A percentile compares a stretch with the other conserved stretches of the same genome.
These are phyloP conservation scores for Sclerurus mexicanus DNA, from an alignment of 2,113 vertebrate species.

Conservation along the genomic window DNA sequence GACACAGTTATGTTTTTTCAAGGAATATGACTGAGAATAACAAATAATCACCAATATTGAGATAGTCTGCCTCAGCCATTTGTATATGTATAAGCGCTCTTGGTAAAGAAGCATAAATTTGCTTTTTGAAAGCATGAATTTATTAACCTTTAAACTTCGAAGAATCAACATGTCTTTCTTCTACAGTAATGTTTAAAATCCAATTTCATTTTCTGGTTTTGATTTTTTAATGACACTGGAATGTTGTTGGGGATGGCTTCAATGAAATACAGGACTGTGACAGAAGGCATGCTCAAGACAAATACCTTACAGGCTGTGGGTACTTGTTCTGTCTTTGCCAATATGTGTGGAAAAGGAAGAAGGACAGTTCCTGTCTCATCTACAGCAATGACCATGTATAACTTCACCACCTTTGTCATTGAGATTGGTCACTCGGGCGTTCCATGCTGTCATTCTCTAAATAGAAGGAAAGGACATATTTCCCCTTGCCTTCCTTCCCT, in stretches of 20 bases:
- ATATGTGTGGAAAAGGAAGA: not conserved
- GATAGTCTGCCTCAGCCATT: slow-evolving; percentile 6
- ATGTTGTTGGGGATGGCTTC: not conserved
- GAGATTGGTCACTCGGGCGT: fast-evolving
- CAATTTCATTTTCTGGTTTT: not conserved
- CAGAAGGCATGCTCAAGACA: not conserved
- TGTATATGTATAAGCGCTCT: not conserved
- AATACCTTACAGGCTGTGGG: not conserved
- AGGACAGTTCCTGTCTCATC: not conserved
- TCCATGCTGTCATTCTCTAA: not conserved
- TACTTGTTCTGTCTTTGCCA: not conserved
- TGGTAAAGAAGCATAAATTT: not conserved
- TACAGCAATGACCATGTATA: not conserved
- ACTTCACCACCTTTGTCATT: not conserved
- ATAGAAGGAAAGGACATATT: not conserved
- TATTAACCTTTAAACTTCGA: not conserved
- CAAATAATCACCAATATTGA: slow-evolving; percentile 25
- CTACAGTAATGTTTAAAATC: not conserved
- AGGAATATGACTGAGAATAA: slow-evolving; percentile 29
- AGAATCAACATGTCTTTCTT: not conserved
- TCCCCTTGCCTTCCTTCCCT: not conserved
- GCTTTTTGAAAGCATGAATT: not conserved
- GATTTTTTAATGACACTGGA: not conserved
- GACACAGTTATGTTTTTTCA: slow-evolving; percentile 25
- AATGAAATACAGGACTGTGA: not conserved